Evolutionary conservation across 1,140 invertebrate genomes (phyloP).

Genomic region (Harlomillsia oculata): DNA sequence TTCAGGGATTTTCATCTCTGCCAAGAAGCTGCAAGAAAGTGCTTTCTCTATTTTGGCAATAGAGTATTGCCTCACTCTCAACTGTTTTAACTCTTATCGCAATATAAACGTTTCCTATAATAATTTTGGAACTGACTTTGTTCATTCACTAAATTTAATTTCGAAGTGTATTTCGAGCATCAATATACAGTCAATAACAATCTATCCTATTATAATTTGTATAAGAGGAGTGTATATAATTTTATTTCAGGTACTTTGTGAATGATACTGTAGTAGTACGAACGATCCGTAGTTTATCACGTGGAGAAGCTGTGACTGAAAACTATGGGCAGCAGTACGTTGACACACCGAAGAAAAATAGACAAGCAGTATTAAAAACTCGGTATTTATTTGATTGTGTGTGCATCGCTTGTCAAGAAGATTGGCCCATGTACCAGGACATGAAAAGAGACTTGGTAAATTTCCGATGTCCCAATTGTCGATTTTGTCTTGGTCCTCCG

Average conservation of each 20-base stretch:
- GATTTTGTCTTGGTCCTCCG: slow-evolving; percentile 4
- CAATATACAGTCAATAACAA: not conserved
- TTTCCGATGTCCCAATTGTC: slow-evolving; percentile 24
- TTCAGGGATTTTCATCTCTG: slow-evolving; percentile 71
- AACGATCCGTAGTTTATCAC: slow-evolving; percentile 62
- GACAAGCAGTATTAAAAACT: slow-evolving; percentile 56
- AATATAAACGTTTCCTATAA: no score
- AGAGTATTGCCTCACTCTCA: slow-evolving; percentile 1
- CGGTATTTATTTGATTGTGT: slow-evolving; percentile 79
- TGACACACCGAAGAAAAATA: slow-evolving; percentile 50
- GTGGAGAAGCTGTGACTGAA: slow-evolving; percentile 70
- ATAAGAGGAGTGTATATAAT: not conserved
- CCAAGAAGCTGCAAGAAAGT: slow-evolving; percentile 66
- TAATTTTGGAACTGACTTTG: not conserved
- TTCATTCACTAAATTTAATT: not conserved
- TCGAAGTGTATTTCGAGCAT: not conserved
- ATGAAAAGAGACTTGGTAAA: slow-evolving; percentile 45
- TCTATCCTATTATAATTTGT: not conserved
- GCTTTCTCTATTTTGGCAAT: slow-evolving; percentile 59
- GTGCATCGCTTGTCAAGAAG: slow-evolving; percentile 66
- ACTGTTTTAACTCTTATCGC: not conserved
- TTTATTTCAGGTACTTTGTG: slow-evolving; percentile 60
- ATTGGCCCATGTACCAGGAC: slow-evolving; percentile 71
- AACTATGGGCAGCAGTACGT: slow-evolving; percentile 87
- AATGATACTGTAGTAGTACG: slow-evolving; percentile 67